Base-by-base conservation (phyloP, 2,113 vertebrate genomes). In the Psephotus haematonotus region DNA sequence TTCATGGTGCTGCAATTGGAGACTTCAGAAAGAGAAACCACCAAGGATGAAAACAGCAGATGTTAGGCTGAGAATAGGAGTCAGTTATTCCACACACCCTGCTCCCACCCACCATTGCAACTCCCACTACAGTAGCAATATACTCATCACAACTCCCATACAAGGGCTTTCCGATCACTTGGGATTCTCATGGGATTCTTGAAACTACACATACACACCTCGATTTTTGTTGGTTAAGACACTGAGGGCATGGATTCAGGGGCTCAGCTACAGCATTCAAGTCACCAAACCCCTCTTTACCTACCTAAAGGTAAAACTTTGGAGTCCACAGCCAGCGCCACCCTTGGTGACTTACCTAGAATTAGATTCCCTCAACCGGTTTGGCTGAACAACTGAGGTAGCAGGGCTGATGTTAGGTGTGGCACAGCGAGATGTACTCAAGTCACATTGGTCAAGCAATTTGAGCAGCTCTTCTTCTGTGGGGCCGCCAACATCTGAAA, bases 381-480 rank as follows among this genome's bases (percentile, higher is more conserved):
- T 98, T 86, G 99, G 99, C 96, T 99, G 99, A 92, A 99, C 97
- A 52, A 99, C 98, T 0, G 99, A 99, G 12, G 99, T 98, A 79
- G 99, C 99, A 6, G 99, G 99, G 94, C 99, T 99, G 64, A 99
- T 99, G 96, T 98, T 99, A 31, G 99, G 99, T 6, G 99, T 99
- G 13, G 98, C 99, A 75, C 99, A 99, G 90, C 99, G 99, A 29
- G 99, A 99, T 0, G 99, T 98, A 93, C 99, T 99, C 92, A 99
- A 96, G 91, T 99, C 99, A 91, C 99, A 99, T 93, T 99, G 99
- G 95, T 99, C 99, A 94, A 99, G 96, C 88, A 99, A 94, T 95
- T 99, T 99, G 64, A 99, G 98, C 33, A 99, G 97, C 95, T 99
- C 99, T 92, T 99, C 99, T 93, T 99, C 99, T 8, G 99, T 99